Base-by-base conservation (phyloP, 2,113 vertebrate genomes). In the Holacanthus passer region DNA sequence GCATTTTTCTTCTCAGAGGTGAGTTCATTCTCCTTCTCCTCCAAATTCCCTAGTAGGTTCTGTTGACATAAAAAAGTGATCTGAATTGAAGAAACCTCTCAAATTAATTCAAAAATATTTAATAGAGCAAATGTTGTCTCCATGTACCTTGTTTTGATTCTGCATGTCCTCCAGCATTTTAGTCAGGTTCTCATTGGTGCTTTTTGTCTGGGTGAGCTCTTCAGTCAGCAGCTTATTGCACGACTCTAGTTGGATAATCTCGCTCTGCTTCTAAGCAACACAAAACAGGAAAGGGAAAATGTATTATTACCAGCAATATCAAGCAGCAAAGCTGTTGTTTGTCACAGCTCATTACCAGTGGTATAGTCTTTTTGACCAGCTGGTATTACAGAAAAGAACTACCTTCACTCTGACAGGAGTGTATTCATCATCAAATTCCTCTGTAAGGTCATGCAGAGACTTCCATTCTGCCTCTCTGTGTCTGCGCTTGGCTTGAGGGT, bases 1-100 rank as follows among this genome's bases (percentile, higher is more conserved):
- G 96, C 91, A 86, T 99, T 99, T 94, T 96, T 98, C 94, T 95
- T 98, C 84, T 98, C 97, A 16, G 92, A 90, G 83, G 90, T 92
- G 82, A 99, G 95, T 83, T 96, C 96, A 75, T 91, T 94, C 88
- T 97, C 97, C 63, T 88, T 96, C 79, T 97, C 96, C 75, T 96
- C 95, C 8, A 98, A 91, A 82, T 95, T 95, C 65, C 94, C 92
- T 81, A 94, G 94, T 82, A 99, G 91, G 13, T 64, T 92, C 96
- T 99, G 94, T 94, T 83, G 2, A 81, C 35, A 91, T 89, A 85
- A 64, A 71, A 22, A 20, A 32, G 14, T 48, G 0, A 68, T 29
- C 0, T 79, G 22, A 65, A 12, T 65, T 3, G 72, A 62, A 58
- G 5, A 35, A 48, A 66, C 2, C 2, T 35, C 20, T 43, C 20